Conservation (phyloP, 2,797 vertebrate genomes). For the Distichodus sexfasciatus region DNA sequence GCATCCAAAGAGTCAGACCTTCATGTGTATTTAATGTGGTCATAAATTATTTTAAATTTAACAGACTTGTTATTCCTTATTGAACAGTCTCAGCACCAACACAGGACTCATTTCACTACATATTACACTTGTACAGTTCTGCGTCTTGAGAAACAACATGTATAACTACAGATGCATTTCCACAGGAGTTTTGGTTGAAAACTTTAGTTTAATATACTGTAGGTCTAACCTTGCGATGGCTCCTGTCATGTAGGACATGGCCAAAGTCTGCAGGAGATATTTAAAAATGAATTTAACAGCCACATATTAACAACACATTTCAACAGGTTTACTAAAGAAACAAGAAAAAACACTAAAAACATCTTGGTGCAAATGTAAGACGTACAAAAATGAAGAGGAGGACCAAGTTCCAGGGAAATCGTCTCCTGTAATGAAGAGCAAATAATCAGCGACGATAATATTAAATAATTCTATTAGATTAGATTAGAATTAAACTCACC, state of each 20-base stretch:
- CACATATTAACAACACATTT: not conserved
- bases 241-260: slow-evolving; percentile 90
- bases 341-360: not conserved
- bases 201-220: too few species aligned
- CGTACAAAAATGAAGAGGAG: slow-evolving; percentile 89
- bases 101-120: too few species aligned
- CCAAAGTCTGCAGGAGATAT: slow-evolving; percentile 78
- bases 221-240: slow-evolving; percentile 85
- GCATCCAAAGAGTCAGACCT: too few species aligned
- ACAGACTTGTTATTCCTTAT: too few species aligned
- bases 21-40: too few species aligned
- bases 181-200: too few species aligned
- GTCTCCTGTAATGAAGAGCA: slow-evolving; percentile 75
- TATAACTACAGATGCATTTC: too few species aligned
- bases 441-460: not conserved
- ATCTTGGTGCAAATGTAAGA: slow-evolving; percentile 36
- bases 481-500: slow-evolving; percentile 70
- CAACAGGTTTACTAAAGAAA: not conserved
- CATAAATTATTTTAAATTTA: too few species aligned
- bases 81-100: too few species aligned
- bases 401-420: slow-evolving; percentile 90
- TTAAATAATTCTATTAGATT: too few species aligned
- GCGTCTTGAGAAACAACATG: too few species aligned
- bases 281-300: not conserved
- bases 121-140: too few species aligned